Evolutionary conservation across 2,797 vertebrate species (phyloP), one percentile per base, ranked within the genome.

Genomic region (Podarcis siculus): DNA sequence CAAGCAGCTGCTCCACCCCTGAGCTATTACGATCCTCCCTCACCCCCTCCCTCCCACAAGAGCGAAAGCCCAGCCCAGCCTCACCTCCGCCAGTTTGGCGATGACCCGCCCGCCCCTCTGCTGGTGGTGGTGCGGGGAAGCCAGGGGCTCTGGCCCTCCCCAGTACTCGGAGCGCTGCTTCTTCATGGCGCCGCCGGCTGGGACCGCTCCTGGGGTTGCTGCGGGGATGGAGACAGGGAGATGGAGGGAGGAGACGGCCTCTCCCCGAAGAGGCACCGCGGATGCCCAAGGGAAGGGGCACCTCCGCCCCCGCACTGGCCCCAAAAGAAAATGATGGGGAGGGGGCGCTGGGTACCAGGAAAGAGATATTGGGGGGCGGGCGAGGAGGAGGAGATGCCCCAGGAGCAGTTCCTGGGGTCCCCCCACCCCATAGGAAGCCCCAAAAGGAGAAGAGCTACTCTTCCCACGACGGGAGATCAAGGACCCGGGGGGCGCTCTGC

Each of bases 1-100:
- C 23, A n/a, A 12, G 30, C 49, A 55, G 49, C 30, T n/a, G 27
- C 69, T n/a, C 25, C 39, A 4, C 39, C 39, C 2, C 35, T 9
- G 19, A 19, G 37, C 58, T 42, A 25, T 23, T 5, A 21, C 25
- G 15, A 4, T 9, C 35, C 81, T 1, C 1, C 13, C 8, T 4
- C 8, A 6, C 5, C 10, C n/a, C 10, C 2, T 2, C 79, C 39
- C 17, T 21, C 2, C 55, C 30, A 37, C 58, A 55, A 55, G 49
- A 55, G 49, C 1, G 49, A 55, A 55, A 55, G 3, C 30, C 27
- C 30, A 27, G 12, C 32, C 1, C 5, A 13, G 5, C 93, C 95
- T 75, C 77, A 97, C 97, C 97, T 97, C 96, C 0, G 96, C 94
- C 0, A 94, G 87, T 78, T 93, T 97, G 92, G 94, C 83, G 82